Conservation (phyloP, 2,888 invertebrate species). For the Macrosoma leucophasiata region DNA sequence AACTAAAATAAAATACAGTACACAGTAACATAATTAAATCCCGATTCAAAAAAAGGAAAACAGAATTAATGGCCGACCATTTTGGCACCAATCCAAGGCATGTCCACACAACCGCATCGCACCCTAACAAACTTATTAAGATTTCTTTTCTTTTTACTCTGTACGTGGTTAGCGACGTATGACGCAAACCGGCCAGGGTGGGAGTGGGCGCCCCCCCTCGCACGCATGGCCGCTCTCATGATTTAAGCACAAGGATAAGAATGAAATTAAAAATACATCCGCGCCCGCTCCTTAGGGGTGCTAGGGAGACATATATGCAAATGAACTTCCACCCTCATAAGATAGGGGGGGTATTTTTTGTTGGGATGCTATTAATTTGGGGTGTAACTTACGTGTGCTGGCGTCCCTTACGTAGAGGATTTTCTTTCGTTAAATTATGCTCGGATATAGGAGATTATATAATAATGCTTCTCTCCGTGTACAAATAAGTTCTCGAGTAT, state of each 20-base stretch:
- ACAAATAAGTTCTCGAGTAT: too few relatives aligned
- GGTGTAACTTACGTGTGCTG: constrained; percentile 61
- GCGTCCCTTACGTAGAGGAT: constrained; percentile 44
- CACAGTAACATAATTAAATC: too few relatives aligned
- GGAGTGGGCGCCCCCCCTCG: constrained; percentile 48
- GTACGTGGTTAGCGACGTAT: constrained; percentile 76
- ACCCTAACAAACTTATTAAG: constrained; percentile 76
- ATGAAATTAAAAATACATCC: constrained; percentile 77
- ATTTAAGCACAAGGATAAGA: constrained; percentile 76
- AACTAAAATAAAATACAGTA: too few relatives aligned
- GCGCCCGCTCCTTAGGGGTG: constrained; percentile 68
- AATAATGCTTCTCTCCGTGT: too few relatives aligned
- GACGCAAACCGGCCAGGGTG: constrained; percentile 68
- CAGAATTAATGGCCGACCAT: neutral
- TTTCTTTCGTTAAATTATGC: constrained; percentile 65
- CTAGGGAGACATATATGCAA: constrained; percentile 74
- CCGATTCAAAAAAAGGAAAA: neutral
- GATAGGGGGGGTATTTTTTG: constrained; percentile 71
- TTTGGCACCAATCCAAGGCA: constrained; percentile 16
- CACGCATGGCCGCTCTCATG: constrained; percentile 76
- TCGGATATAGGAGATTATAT: constrained; percentile 57
- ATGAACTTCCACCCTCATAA: constrained; percentile 64
- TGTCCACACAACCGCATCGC: constrained; percentile 47
- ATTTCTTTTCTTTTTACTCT: constrained; percentile 75
- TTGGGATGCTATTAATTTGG: constrained; percentile 75